Evolutionary conservation across 2,888 invertebrate species (phyloP), one percentile per base, ranked within the genome.

Genomic region (Empis livida): DNA sequence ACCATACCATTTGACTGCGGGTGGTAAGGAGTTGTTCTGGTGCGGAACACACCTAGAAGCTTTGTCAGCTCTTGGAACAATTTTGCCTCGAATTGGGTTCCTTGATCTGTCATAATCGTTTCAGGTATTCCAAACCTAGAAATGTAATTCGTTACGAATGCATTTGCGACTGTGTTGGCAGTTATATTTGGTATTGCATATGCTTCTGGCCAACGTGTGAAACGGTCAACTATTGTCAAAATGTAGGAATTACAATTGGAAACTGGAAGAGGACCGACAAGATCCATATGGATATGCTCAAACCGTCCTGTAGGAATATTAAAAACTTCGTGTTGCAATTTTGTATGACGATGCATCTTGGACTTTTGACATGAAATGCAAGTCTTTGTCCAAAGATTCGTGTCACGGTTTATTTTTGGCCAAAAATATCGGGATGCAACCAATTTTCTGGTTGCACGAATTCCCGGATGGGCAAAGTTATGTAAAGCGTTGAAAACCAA

Each of bases 401-500:
- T 15, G n/a, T 38, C 38, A 38, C 8, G 11, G 13, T 38, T 15
- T 8, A 38, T 38, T 37, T 39, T 32, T 1, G 48, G 48, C 48
- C 48, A 48, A 32, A 48, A 49, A 23, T 51, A 49, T 47, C 37
- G 39, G 13, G 46, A 27, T n/a, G 41, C 17, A n/a, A 47, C 20
- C 44, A 38, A 17, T 27, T 45, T 51, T 2, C 46, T 41, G 6
- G 48, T 51, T 10, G 48, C 44, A 2, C 48, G 46, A 44, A 51
- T 51, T 6, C 48, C 43, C 3, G 32, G 32, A 13, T 32, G 32
- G 9, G 9, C 10, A 5, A 32, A 13, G 13, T 32, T 32, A 9
- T 32, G 32, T 13, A 32, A 13, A 2, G 9, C 2, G 5, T 14
- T 14, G n/a, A 14, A 38, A 38, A 15, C 13, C 5, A 4, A 38